phyloP scores from a whole-genome alignment of 53 echinoderm and acorn worm species.

The Stichopus horrens region DNA sequence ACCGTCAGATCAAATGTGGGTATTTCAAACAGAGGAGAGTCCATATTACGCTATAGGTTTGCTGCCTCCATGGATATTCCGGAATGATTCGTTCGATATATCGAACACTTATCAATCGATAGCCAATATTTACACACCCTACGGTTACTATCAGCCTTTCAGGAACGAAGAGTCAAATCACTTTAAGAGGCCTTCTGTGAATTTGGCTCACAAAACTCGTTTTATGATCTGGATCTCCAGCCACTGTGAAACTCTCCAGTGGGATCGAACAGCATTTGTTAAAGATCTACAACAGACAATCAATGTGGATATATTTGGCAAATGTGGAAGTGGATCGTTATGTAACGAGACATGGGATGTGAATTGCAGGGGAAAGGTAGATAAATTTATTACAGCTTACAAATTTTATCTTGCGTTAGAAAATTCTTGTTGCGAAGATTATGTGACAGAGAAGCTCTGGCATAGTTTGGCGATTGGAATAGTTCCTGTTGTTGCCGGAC shows the following conservation, averaged over 20 bases:
- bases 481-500: constrained; percentile 29
- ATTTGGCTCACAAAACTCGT: background rate
- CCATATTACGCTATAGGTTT: constrained; percentile 16
- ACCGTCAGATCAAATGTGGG: constrained; percentile 37
- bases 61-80: constrained; percentile 16
- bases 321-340: background rate
- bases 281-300: constrained; percentile 8
- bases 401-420: constrained; percentile 38
- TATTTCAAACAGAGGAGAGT: constrained; percentile 30
- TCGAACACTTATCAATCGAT: constrained; percentile 11
- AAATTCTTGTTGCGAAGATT: constrained; percentile 32
- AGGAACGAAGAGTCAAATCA: constrained; percentile 10
- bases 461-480: constrained; percentile 13
- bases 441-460: constrained; percentile 36
- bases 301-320: constrained; percentile 13
- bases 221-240: constrained; percentile 35
- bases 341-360: background rate
- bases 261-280: constrained; percentile 29
- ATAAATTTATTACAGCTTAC: background rate
- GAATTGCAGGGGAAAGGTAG: background rate
- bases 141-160: constrained; percentile 17
- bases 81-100: constrained; percentile 26
- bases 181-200: background rate
- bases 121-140: constrained; percentile 29
- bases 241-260: constrained; percentile 38